A percentile compares a stretch with the other conserved stretches of the same genome.
Conservation (phyloP, 2,113 vertebrate genomes). For the Apodemus sylvaticus region DNA sequence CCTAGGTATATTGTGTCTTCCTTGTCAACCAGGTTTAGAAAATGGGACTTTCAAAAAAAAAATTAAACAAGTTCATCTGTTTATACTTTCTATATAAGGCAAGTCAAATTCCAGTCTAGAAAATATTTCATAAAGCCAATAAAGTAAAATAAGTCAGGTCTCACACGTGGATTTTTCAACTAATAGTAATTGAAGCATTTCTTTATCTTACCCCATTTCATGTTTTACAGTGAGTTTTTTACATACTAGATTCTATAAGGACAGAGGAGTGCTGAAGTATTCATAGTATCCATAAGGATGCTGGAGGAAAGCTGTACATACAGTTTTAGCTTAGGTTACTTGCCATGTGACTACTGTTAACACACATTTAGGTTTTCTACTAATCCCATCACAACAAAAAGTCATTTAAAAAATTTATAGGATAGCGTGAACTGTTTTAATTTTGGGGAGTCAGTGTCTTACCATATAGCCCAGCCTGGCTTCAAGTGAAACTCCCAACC, state of each 20-base stretch:
- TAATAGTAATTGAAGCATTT: neutral
- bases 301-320: neutral
- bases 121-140: slow-evolving; percentile 37
- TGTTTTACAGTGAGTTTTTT: neutral
- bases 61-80: neutral
- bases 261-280: slow-evolving; percentile 15
- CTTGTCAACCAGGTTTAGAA: slow-evolving; percentile 33
- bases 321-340: neutral
- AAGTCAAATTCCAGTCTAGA: slow-evolving; percentile 39
- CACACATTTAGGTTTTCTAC: slow-evolving; percentile 33
- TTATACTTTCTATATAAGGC: neutral
- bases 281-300: slow-evolving; percentile 1
- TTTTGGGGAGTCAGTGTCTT: neutral
- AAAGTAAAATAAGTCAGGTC: slow-evolving; percentile 11
- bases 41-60: neutral
- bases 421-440: neutral
- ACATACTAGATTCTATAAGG: neutral
- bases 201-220: slow-evolving; percentile 44
- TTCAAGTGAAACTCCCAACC: neutral
- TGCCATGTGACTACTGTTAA: neutral
- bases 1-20: neutral
- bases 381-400: slow-evolving; percentile 36
- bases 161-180: slow-evolving; percentile 30
- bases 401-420: neutral
- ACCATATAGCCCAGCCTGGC: neutral